Evolutionary conservation across 2,888 invertebrate genomes (phyloP).

Genomic region (Drosophila macrospina): DNA sequence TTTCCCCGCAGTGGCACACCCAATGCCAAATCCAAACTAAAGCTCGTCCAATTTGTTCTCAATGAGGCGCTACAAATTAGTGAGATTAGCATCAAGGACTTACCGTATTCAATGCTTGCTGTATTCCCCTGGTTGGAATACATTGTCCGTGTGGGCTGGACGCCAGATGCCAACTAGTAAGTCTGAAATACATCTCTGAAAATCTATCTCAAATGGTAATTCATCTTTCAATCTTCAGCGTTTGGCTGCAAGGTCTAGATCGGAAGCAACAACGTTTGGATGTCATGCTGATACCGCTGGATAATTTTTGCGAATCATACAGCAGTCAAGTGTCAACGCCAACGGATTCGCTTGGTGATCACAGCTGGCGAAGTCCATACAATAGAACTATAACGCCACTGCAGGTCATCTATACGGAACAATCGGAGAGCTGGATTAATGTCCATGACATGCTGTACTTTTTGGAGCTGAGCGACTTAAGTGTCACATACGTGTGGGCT

Average conservation of each 20-base stretch:
- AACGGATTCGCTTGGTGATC: conserved; percentile 81
- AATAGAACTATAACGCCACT: conserved; percentile 83
- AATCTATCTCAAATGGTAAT: background rate
- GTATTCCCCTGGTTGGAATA: conserved; percentile 98
- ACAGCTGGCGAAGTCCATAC: conserved; percentile 85
- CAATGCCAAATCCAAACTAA: conserved; percentile 95
- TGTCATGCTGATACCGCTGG: conserved; percentile 92
- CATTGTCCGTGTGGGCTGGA: conserved; percentile 97
- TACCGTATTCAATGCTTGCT: conserved; percentile 91
- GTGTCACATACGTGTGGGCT: conserved; percentile 93
- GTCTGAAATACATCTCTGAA: conserved; percentile 68
- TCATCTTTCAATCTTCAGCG: conserved; percentile 86
- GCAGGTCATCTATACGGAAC: conserved; percentile 85
- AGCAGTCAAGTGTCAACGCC: conserved; percentile 86
- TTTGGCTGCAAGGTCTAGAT: conserved; percentile 96
- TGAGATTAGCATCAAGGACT: conserved; percentile 91
- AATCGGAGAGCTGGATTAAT: conserved; percentile 95
- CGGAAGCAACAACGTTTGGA: conserved; percentile 94
- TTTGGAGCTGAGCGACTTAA: conserved; percentile 86
- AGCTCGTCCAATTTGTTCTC: conserved; percentile 92
- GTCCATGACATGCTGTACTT: conserved; percentile 96
- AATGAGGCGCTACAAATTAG: conserved; percentile 88
- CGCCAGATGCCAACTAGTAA: conserved; percentile 95
- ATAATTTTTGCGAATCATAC: conserved; percentile 88
- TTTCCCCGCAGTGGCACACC: conserved; percentile 95